Evolutionary conservation across 2,113 vertebrate genomes (phyloP).

Genomic region (Orthonyx spaldingii): DNA sequence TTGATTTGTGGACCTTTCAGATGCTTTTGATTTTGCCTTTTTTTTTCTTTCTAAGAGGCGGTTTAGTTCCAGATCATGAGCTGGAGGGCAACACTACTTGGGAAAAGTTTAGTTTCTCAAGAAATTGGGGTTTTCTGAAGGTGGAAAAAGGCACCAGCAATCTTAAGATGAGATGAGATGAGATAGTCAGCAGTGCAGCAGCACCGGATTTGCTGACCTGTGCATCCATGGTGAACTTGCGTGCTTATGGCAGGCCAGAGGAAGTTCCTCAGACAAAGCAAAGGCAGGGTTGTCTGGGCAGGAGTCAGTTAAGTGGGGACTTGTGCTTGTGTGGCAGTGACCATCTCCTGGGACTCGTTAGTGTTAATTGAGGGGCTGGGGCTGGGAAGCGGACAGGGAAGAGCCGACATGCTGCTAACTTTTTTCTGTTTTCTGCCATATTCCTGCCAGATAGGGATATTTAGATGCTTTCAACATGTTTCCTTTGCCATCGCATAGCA

Average conservation of each 20-base stretch:
- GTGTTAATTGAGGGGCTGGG: not conserved
- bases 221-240: not conserved
- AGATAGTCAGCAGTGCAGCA: not conserved
- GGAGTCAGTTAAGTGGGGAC: not conserved
- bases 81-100: not conserved
- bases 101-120: not conserved
- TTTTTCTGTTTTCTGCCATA: not conserved
- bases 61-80: not conserved
- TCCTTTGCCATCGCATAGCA: not conserved
- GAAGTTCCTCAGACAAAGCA: conserved; percentile 11
- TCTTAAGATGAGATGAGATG: not conserved
- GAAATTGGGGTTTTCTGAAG: not conserved
- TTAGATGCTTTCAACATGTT: not conserved
- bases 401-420: not conserved
- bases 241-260: not conserved
- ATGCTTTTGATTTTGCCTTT: not conserved
- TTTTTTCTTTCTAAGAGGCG: not conserved
- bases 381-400: not conserved
- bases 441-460: not conserved
- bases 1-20: not conserved
- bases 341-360: not conserved
- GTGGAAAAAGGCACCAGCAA: not conserved
- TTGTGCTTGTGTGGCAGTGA: not conserved
- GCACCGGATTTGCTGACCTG: not conserved
- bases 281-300: not conserved